These are phyloP conservation scores for Calcarius lapponicus DNA, from an alignment of 2,797 vertebrate species.

Conservation along the genomic window DNA sequence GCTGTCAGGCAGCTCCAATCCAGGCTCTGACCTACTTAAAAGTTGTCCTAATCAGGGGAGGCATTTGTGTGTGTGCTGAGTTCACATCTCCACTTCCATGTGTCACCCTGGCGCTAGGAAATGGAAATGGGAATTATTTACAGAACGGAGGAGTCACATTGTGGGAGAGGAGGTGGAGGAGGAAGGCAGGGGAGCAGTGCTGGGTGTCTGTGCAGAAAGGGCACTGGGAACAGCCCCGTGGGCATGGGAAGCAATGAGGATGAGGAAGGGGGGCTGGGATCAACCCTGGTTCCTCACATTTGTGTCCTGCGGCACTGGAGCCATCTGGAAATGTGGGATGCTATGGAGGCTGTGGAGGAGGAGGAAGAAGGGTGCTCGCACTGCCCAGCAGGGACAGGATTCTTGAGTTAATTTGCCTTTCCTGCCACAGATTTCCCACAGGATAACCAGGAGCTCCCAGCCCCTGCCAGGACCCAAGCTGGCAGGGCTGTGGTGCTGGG, in stretches of 20 bases:
- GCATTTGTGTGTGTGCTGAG: slow-evolving; percentile 29
- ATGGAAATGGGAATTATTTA: neutral
- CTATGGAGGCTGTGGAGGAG: neutral
- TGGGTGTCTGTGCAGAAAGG: neutral
- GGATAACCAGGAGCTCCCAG: neutral
- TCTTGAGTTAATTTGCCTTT: neutral
- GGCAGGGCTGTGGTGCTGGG: neutral
- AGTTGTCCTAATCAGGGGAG: slow-evolving; percentile 57
- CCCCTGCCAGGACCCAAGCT: neutral
- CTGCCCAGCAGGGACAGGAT: neutral
- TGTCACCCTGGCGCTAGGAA: neutral
- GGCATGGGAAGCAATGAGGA: neutral
- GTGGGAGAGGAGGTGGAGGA: neutral
- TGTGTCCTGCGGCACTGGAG: rapidly evolving
- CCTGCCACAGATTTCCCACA: neutral
- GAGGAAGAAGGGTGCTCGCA: neutral
- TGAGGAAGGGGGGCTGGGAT: neutral
- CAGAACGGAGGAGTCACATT: neutral
- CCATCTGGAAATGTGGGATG: neutral
- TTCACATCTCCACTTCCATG: slow-evolving; percentile 32
- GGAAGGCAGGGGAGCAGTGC: neutral
- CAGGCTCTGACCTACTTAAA: slow-evolving; percentile 64
- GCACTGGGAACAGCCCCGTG: rapidly evolving
- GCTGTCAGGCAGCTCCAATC: slow-evolving; percentile 30
- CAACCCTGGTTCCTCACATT: neutral